phyloP scores from a whole-genome alignment of 2,888 invertebrate species.

The Ormyrus thymus region DNA sequence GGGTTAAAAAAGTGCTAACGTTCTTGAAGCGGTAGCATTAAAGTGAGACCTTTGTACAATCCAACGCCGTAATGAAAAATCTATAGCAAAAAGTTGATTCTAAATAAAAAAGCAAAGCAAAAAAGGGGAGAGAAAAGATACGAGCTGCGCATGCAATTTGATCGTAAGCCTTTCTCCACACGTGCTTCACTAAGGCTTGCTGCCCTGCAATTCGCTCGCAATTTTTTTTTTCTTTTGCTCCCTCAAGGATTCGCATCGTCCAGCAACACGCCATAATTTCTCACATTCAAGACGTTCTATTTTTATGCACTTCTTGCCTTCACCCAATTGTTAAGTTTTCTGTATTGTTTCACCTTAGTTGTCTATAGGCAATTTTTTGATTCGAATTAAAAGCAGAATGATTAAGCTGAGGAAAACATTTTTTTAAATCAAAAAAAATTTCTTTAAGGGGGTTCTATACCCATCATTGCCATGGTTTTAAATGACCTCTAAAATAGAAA shows the following conservation, averaged over 20 bases:
- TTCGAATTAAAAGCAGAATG: no score
- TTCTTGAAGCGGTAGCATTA: neutral
- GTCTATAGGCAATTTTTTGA: no score
- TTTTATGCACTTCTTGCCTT: slow-evolving; percentile 35
- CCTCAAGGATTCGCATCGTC: slow-evolving; percentile 37
- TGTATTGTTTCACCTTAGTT: neutral
- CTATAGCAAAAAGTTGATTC: slow-evolving; percentile 12
- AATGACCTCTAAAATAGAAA: no score
- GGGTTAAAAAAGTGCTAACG: neutral
- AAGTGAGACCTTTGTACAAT: neutral
- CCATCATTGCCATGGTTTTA: no score
- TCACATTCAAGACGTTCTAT: slow-evolving; percentile 33
- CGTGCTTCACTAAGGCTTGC: neutral
- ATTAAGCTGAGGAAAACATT: no score
- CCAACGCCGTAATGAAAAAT: slow-evolving; percentile 25
- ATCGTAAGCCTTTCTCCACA: slow-evolving; percentile 37
- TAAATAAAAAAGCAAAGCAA: slow-evolving; percentile 13
- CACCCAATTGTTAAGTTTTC: slow-evolving; percentile 21
- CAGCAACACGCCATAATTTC: slow-evolving; percentile 21
- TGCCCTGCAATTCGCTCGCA: slow-evolving; percentile 17
- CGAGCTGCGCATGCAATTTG: slow-evolving; percentile 32
- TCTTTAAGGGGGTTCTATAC: no score
- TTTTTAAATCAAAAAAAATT: no score
- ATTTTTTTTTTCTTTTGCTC: slow-evolving; percentile 24
- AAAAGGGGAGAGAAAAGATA: slow-evolving; percentile 7